Base-by-base conservation (phyloP, 1,140 invertebrate genomes). In the Leguminivora glycinivorella region DNA sequence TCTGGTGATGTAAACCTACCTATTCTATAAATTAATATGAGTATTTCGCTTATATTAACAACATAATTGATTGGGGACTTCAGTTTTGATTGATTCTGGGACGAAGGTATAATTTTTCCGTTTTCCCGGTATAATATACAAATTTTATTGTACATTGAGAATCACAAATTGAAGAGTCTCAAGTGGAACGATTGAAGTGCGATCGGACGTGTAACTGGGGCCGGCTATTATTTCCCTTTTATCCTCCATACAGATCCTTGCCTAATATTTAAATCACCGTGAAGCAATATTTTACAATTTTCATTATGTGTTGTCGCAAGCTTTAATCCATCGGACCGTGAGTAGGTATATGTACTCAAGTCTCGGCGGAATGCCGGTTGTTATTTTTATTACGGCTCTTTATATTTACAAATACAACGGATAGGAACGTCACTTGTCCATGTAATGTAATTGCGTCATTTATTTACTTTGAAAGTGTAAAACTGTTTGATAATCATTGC, bases 261-360 rank as follows among this genome's bases (percentile, higher is more conserved):
- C 14, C 19, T 19, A 56, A 76, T 81, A 78, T 80, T 82, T 78
- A 75, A 72, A 63, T 73, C 47, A 26, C 40, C 40, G 68, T 40
- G 67, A 68, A 58, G 52, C 70, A 70, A 79, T 63, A 76, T 82
- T 80, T 77, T 71, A 67, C 68, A 76, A 78, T 83, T 81, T 81
- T 75, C 72, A 38, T 77, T 78, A 78, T 73, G 73, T 73, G 75
- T 26, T 76, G 77, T 75, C 70, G 71, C 70, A 68, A 77, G 81
- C 70, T 81, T 81, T 63, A 52, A 68, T 72, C 69, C 70, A 69
- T 71, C 72, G 71, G 69, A 56, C 58, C 10, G 29, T 31, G 71
- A 68, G 67, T 75, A 31, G n/a, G n/a, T n/a, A n/a, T n/a, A n/a
- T n/a, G n/a, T n/a, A n/a, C n/a, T n/a, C n/a, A n/a, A n/a, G n/a